phyloP scores from a whole-genome alignment of 2,797 vertebrate genomes.

The Enteromius viviparus region DNA sequence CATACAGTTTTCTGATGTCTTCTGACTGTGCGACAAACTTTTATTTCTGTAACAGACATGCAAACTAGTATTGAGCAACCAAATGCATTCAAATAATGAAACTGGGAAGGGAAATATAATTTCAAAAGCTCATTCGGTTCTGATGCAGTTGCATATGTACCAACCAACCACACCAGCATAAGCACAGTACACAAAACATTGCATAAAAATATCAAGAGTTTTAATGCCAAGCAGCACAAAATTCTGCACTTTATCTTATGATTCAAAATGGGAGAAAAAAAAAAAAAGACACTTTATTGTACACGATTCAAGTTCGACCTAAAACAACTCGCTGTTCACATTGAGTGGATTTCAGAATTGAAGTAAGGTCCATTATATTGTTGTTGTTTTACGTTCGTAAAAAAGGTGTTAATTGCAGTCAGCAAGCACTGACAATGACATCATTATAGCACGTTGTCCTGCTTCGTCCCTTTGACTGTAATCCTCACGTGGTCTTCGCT shows the following conservation, averaged over 20 bases:
- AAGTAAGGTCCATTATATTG: conserved; percentile 9
- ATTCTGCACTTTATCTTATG: background rate
- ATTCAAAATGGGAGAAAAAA: background rate
- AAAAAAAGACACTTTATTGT: conserved; percentile 8
- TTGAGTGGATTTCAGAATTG: conserved; percentile 10
- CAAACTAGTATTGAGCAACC: conserved; percentile 3
- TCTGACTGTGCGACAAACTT: conserved; percentile 7
- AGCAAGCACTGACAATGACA: conserved; percentile 15
- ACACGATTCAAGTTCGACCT: conserved; percentile 26
- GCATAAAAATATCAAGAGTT: background rate
- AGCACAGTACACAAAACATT: background rate
- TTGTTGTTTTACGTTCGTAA: background rate
- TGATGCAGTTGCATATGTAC: background rate
- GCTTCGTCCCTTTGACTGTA: conserved; percentile 14
- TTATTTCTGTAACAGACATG: conserved; percentile 8
- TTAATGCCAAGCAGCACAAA: conserved; percentile 19
- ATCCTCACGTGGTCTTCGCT: background rate
- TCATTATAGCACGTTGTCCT: conserved; percentile 18
- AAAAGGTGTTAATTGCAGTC: conserved; percentile 19
- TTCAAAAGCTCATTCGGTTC: conserved; percentile 18
- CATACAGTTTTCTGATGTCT: background rate
- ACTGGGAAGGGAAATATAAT: background rate
- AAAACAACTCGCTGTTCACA: conserved; percentile 27
- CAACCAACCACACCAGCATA: conserved; percentile 3
- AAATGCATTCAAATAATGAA: conserved; percentile 7